Evolutionary conservation across 2,113 vertebrate genomes (phyloP), one percentile per base, ranked within the genome.

Genomic region (Rhynchopsitta pachyrhyncha): DNA sequence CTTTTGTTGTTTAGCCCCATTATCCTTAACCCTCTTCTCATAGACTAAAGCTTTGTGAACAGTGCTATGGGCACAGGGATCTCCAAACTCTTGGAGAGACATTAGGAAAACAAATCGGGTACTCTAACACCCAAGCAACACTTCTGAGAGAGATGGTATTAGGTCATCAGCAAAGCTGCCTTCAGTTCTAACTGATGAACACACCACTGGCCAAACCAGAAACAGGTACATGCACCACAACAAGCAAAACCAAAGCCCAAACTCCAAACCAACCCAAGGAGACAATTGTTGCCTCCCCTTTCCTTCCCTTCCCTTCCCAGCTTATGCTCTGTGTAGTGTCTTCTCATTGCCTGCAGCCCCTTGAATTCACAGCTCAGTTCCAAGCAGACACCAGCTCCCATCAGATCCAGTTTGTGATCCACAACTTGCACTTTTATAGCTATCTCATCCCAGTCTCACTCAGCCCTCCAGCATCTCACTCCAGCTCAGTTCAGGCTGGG

Each of bases 181-280:
- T 20, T 46, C 28, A 2, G 9, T 35, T 67, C 49, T 59, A 47
- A 13, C 11, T 47, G 53, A 9, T 41, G 63, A 68, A 59, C 5
- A 3, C 29, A 1, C 29, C 37, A 10, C 79, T 87, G 76, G 49
- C 68, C 7, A 5, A 62, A 70, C 17, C 63, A 70, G 59, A 49
- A 17, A 11, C 17, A 33, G 63, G 31, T 24, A 8, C 1, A 0
- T 24, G 13, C 59, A 10, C 2, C 4, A 25, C 25, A 22, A 29
- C 0, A 3, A 50, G 59, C 67, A 60, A 80, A 93, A 82, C 22
- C 59, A 50, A 69, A 77, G 47, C 60, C 53, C 37, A 11, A 18
- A 41, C 31, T 59, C 59, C 67, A 53, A 67, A 63, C 37, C 5
- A 3, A 2, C 33, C 42, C 39, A 7, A 13, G 5, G 6, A 63